Evolutionary conservation across 2,113 vertebrate genomes (phyloP).

Genomic region (Apteryx owenii): DNA sequence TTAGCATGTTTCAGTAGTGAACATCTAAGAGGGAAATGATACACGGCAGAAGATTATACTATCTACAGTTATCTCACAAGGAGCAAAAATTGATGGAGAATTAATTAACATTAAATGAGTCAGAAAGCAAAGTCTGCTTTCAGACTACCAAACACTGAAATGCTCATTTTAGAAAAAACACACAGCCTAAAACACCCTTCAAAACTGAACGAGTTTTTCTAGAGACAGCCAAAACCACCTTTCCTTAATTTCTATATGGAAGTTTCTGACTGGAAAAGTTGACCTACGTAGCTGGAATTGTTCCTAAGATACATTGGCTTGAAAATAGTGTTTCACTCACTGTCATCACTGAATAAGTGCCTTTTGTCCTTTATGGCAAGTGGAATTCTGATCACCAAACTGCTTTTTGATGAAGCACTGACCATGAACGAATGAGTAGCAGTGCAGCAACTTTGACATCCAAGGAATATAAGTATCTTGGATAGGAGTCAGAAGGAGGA

Average conservation of each 20-base stretch:
- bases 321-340: background rate
- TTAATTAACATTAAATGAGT: background rate
- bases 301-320: background rate
- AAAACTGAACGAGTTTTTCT: background rate
- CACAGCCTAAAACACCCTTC: background rate
- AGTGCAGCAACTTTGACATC: background rate
- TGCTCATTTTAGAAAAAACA: background rate
- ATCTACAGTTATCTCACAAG: background rate
- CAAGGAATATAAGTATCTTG: background rate
- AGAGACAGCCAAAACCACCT: background rate
- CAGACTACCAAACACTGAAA: background rate
- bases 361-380: background rate
- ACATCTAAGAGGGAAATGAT: background rate
- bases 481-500: background rate
- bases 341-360: background rate
- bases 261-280: constrained; percentile 38
- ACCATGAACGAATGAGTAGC: background rate
- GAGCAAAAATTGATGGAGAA: background rate
- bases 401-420: background rate
- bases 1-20: accelerated
- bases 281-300: constrained; percentile 1
- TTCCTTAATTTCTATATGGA: constrained; percentile 1
- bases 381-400: background rate
- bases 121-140: background rate
- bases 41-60: background rate